Base-by-base conservation (phyloP, 2,888 invertebrate genomes). In the Napeogenes inachia region DNA sequence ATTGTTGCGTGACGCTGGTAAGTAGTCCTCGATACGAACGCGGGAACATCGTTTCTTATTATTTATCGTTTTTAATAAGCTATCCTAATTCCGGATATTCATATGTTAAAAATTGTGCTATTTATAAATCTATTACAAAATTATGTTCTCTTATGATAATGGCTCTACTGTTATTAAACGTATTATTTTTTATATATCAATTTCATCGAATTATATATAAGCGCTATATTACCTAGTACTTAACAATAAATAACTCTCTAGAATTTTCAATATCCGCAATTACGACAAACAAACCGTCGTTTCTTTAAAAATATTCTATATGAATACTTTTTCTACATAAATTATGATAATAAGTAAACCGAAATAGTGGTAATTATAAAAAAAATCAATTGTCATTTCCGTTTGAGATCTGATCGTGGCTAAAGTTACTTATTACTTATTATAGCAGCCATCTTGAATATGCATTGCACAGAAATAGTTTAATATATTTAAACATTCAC, bases 401-500 rank as follows among this genome's bases (percentile, higher is more conserved):
- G 50, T 50, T 50, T 8, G 21, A 30, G 50, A 50, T 50, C 50
- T 50, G 50, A 50, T 50, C 8, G 21, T 30, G 12, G 30, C 30
- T 50, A 50, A 50, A 50, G 30, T 21, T 50, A 50, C 50, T 6
- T 30, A 50, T 50, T 12, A 6, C 21, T 50, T 50, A 47, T 47
- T 13, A 30, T 50, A 50, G 3, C 50, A 67, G 57, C 71, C 70
- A 68, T 63, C 42, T 61, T 70, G 53, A 70, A 65, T 73, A 74
- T 13, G 75, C 74, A 73, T 68, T 67, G 47, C 47, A 47, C 66
- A 67, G 70, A 65, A 72, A 70, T 73, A 21, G 21, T 73, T 71
- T 64, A 76, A 75, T 72, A 73, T 75, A 75, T 78, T 79, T 21
- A 78, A 78, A 81, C 84, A 81, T 83, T 82, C 81, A 80, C 21